A percentile compares a stretch with the other conserved stretches of the same genome.
phyloP scores from a whole-genome alignment of 2,888 invertebrate species.

The Noctua pronuba region DNA sequence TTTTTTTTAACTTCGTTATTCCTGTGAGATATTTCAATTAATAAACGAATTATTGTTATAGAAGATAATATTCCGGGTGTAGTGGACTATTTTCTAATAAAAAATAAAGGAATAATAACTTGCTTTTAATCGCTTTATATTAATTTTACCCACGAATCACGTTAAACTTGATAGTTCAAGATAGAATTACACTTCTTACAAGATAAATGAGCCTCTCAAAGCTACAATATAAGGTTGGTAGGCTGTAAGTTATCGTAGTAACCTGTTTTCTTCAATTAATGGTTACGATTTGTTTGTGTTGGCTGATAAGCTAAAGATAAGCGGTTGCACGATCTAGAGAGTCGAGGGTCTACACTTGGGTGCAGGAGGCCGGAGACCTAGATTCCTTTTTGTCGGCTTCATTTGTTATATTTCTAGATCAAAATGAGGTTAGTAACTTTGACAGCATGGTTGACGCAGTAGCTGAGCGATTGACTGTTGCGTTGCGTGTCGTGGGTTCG shows the following conservation, averaged over 20 bases:
- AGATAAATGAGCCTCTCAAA: conserved; percentile 36
- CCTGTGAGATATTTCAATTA: not conserved
- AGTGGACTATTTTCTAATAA: too few species aligned
- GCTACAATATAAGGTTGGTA: conserved; percentile 28
- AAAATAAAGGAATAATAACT: not conserved
- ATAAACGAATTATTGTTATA: not conserved
- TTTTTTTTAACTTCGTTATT: not conserved
- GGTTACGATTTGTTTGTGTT: conserved; percentile 55
- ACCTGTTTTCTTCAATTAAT: conserved; percentile 53
- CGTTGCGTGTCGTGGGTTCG: too few species aligned
- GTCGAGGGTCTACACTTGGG: conserved; percentile 15
- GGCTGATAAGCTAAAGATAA: conserved; percentile 55
- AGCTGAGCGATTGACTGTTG: too few species aligned
- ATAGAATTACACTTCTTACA: conserved; percentile 8
- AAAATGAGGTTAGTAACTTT: not conserved
- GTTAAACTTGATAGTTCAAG: conserved; percentile 1
- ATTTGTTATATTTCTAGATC: not conserved
- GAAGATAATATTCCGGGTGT: not conserved
- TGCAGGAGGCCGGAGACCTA: conserved; percentile 27
- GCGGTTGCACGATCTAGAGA: conserved; percentile 48
- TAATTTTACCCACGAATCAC: not conserved
- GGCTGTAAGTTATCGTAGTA: conserved; percentile 29
- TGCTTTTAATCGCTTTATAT: not conserved
- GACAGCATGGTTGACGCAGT: too few species aligned
- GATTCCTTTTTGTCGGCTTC: conserved; percentile 19